Conservation (phyloP, 2,113 vertebrate species). For the Xenus cinereus region DNA sequence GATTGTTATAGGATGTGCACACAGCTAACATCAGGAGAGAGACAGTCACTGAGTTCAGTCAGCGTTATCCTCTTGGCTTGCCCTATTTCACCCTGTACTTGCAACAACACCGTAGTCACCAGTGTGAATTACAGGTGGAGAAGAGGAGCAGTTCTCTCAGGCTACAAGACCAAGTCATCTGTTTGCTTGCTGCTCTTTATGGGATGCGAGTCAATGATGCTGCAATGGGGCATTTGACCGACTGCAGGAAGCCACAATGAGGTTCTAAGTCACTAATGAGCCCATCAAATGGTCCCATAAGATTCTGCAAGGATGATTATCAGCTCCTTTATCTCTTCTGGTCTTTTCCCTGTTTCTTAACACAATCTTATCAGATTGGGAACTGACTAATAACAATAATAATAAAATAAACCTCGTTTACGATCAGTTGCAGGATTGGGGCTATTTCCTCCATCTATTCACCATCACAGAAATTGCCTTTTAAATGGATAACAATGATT, state of each 20-base stretch:
- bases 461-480: slow-evolving; percentile 65
- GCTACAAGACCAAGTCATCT: not conserved
- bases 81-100: not conserved
- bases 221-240: not conserved
- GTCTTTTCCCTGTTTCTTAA: not conserved
- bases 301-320: not conserved
- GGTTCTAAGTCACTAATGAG: not conserved
- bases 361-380: not conserved
- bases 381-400: slow-evolving; percentile 54
- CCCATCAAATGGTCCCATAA: not conserved
- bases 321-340: not conserved
- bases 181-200: not conserved
- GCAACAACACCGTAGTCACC: not conserved
- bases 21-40: not conserved
- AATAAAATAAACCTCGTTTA: slow-evolving; percentile 68
- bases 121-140: not conserved
- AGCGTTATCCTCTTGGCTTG: not conserved
- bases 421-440: not conserved
- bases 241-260: not conserved
- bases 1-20: no score
- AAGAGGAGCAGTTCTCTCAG: not conserved
- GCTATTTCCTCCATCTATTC: slow-evolving; percentile 55
- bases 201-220: not conserved
- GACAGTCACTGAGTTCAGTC: not conserved
- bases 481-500: slow-evolving; percentile 74